Evolutionary conservation across 2,888 invertebrate species (phyloP).

Genomic region (Escarpia spicata): DNA sequence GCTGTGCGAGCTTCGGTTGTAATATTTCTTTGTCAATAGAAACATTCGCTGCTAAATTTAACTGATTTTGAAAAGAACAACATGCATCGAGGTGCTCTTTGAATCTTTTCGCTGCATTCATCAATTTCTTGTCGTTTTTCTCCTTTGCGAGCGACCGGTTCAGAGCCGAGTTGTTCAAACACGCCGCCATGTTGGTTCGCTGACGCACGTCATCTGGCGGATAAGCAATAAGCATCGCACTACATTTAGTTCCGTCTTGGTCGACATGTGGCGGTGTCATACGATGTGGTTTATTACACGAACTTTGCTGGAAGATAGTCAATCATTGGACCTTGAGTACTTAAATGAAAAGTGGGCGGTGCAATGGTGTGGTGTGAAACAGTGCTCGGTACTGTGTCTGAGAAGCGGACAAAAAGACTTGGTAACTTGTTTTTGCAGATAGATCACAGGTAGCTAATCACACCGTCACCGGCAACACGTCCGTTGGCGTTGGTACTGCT

Average conservation of each 20-base stretch:
- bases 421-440: neutral
- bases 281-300: neutral
- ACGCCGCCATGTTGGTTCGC: neutral
- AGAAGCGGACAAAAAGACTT: neutral
- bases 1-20: neutral
- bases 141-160: conserved; percentile 4
- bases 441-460: neutral
- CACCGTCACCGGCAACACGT: too few relatives aligned
- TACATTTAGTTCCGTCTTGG: neutral
- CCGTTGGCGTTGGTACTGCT: too few relatives aligned
- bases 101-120: neutral
- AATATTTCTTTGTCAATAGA: neutral
- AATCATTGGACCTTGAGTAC: neutral
- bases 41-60: neutral
- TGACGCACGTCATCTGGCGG: neutral
- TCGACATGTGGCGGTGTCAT: neutral
- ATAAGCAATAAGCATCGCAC: neutral
- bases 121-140: neutral
- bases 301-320: too few relatives aligned
- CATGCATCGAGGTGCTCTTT: neutral
- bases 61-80: neutral
- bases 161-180: conserved; percentile 16
- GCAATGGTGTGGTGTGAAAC: neutral
- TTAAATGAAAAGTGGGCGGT: neutral
- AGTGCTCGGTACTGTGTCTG: neutral